These are phyloP conservation scores for Leuciscus waleckii DNA, from an alignment of 2,797 vertebrate genomes.

Conservation along the genomic window DNA sequence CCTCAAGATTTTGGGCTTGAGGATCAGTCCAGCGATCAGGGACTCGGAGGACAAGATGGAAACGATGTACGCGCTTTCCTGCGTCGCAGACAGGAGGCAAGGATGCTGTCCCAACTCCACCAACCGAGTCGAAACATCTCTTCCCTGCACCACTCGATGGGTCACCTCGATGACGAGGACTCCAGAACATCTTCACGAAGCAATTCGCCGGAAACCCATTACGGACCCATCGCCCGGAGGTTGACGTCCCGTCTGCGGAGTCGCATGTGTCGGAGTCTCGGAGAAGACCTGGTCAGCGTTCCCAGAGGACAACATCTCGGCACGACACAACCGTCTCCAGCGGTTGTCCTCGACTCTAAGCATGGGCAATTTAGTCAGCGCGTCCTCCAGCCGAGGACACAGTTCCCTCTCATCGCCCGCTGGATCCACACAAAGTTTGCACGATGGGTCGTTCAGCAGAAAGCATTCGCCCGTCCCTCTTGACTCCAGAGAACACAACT, in stretches of 20 bases:
- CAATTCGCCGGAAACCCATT: constrained; percentile 11
- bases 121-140: background rate
- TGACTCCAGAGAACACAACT: constrained; percentile 84
- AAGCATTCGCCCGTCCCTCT: constrained; percentile 79
- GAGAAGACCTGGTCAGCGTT: constrained; percentile 72
- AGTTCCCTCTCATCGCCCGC: constrained; percentile 62
- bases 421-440: constrained; percentile 48
- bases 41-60: constrained; percentile 61
- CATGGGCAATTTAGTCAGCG: constrained; percentile 64
- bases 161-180: constrained; percentile 56
- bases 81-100: constrained; percentile 68
- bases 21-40: constrained; percentile 54
- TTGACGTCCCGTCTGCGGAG: constrained; percentile 64
- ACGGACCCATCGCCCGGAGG: constrained; percentile 6
- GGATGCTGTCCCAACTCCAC: constrained; percentile 56
- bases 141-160: constrained; percentile 65
- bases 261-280: constrained; percentile 78
- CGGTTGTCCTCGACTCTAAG: constrained; percentile 76
- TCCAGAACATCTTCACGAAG: background rate
- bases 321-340: constrained; percentile 71
- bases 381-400: constrained; percentile 67
- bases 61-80: constrained; percentile 66
- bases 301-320: constrained; percentile 64
- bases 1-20: constrained; percentile 29
- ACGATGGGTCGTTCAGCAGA: constrained; percentile 44